These are phyloP conservation scores for Schlechtendalia chinensis DNA, from an alignment of 1,140 invertebrate species.

Conservation along the genomic window DNA sequence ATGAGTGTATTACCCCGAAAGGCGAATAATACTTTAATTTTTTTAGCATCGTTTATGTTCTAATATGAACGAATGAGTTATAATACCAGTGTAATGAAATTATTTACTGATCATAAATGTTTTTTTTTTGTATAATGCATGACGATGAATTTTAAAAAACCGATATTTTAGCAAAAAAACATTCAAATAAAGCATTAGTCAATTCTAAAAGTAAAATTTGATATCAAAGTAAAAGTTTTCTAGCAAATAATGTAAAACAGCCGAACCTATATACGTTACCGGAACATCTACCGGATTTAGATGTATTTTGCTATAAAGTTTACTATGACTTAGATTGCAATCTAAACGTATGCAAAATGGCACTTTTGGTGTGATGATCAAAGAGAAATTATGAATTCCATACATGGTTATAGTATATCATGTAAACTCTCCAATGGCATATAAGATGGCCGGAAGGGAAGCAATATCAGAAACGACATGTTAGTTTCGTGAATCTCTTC, in stretches of 20 bases:
- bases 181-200: not conserved
- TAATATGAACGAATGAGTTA: not conserved
- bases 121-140: not conserved
- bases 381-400: not conserved
- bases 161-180: not conserved
- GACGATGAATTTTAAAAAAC: not conserved
- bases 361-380: not conserved
- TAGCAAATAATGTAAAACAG: not conserved
- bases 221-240: not conserved
- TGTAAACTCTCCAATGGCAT: not conserved
- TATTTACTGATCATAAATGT: not conserved
- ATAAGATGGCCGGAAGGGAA: not conserved
- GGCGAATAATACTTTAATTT: slow-evolving; percentile 12
- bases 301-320: not conserved
- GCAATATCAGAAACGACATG: not conserved
- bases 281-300: not conserved
- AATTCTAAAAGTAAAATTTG: not conserved
- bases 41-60: not conserved
- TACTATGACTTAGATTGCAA: not conserved
- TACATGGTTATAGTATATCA: not conserved
- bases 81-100: not conserved
- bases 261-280: too few species aligned
- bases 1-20: not conserved
- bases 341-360: slow-evolving; percentile 8
- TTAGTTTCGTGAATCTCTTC: not conserved